Evolutionary conservation across 2,797 vertebrate genomes (phyloP), one percentile per base, ranked within the genome.

Genomic region (Sus cebifrons): DNA sequence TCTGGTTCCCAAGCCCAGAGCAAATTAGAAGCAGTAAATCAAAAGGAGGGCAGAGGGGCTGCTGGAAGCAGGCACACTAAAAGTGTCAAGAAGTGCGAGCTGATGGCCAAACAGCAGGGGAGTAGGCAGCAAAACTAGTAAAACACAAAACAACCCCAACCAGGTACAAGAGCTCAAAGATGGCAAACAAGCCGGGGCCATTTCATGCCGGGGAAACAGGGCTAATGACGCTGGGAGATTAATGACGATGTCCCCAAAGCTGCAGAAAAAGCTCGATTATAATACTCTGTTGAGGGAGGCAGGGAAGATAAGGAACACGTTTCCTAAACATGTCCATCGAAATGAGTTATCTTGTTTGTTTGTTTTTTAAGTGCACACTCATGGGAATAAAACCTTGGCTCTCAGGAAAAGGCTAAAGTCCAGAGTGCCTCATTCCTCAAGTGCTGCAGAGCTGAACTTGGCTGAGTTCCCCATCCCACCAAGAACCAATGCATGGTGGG

Each of bases 11-110:
- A 89, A 96, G 87, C 70, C 91, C 83, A 89, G 21, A 94, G 97
- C 96, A 97, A 97, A 97, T 97, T 97, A 97, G 95, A 96, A 96
- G 85, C 95, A 94, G 83, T 97, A 97, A 97, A 97, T 97, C 97
- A 96, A 95, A 95, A 94, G 81, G 64, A 86, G 90, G 96, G 92
- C 94, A 97, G 89, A 95, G 78, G 87, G 94, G 91, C 92, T 96
- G 92, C 96, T 96, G 92, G 95, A 91, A 95, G 93, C 95, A 96
- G 90, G 95, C 95, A 97, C 94, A 97, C 92, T 97, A 93, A 97
- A 97, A 97, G 97, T 97, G 96, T 97, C 97, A 97, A 94, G 95
- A 97, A 96, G 97, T 97, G 97, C 91, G 94, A 97, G 96, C 90
- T 96, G 97, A 97, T 0, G 75, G 92, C 95, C 82, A 91, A 88